Evolutionary conservation across 2,113 vertebrate genomes (phyloP), one percentile per base, ranked within the genome.

Genomic region (Chloropsis hardwickii): DNA sequence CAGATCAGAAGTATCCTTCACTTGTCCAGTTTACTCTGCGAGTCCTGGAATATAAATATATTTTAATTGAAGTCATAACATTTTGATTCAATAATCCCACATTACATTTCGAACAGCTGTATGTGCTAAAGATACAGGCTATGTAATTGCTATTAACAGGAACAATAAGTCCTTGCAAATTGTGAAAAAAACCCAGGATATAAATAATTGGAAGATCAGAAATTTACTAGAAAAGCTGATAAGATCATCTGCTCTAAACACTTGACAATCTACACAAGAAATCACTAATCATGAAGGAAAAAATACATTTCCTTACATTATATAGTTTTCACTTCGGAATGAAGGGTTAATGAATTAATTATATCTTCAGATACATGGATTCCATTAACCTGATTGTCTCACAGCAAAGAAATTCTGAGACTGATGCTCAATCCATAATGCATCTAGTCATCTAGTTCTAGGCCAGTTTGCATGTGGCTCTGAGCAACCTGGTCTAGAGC

Each of bases 11-110:
- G 5, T 20, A 33, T 35, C 7, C 64, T 74, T 25, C 48, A 28
- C 39, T 61, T 50, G 57, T 0, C 39, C 3, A 62, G 24, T 23
- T 74, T 23, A 1, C 33, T 69, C 35, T 58, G 6, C 0, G 0
- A 67, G 66, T 65, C 57, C 67, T 61, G 20, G 18, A 85, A 82
- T 10, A 57, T 9, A 76, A 67, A 77, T 17, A 81, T 12, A 50
- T 53, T 85, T 53, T 53, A 91, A 71, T 0, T 48, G 13, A 94
- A 89, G 25, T 42, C 12, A 9, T 48, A 87, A 69, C 7, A 69
- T 85, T 92, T 86, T 72, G 28, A 62, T 57, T 85, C 44, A 64
- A 47, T 77, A 88, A 77, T 33, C 20, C 42, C 39, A 57, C 50
- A 76, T 33, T 45, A 64, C 23, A n/a, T 17, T 84, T 78, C 35